These are phyloP conservation scores for Oceanodroma leucorhoa DNA, from an alignment of 2,797 vertebrate species.

Conservation along the genomic window DNA sequence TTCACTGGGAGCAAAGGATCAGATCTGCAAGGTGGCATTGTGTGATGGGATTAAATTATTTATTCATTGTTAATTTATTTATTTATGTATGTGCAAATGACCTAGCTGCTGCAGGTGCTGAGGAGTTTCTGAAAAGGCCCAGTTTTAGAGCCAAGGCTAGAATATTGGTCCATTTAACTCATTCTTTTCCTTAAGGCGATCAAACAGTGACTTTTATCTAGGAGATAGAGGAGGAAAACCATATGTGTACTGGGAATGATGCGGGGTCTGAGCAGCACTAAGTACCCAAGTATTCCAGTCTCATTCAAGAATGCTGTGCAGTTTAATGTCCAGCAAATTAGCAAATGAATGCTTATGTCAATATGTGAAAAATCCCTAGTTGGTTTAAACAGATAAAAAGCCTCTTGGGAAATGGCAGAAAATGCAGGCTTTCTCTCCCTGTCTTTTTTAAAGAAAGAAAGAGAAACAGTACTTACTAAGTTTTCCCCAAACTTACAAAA, in stretches of 20 bases:
- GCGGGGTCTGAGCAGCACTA: slow-evolving; percentile 39
- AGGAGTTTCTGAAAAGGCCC: slow-evolving; percentile 75
- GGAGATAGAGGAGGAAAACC: slow-evolving; percentile 70
- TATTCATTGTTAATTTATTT: slow-evolving; percentile 87
- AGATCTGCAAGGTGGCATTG: slow-evolving; percentile 80
- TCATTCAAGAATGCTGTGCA: slow-evolving; percentile 68
- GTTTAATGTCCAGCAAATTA: slow-evolving; percentile 79
- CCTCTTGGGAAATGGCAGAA: slow-evolving; percentile 60
- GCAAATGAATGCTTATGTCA: slow-evolving; percentile 85
- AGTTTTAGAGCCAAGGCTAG: slow-evolving; percentile 74
- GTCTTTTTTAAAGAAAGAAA: slow-evolving; percentile 55
- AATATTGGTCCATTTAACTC: slow-evolving; percentile 84
- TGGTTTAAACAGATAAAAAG: slow-evolving; percentile 75
- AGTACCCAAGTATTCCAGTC: slow-evolving; percentile 64
- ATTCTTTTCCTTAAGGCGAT: slow-evolving; percentile 82
- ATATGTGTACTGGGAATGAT: slow-evolving; percentile 60
- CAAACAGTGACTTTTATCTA: slow-evolving; percentile 80
- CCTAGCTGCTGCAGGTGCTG: slow-evolving; percentile 82
- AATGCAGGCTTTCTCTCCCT: slow-evolving; percentile 48
- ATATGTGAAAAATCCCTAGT: slow-evolving; percentile 77
- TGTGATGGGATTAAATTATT: slow-evolving; percentile 82
- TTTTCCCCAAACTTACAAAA: slow-evolving; percentile 27
- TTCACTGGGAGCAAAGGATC: slow-evolving; percentile 76
- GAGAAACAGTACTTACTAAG: slow-evolving; percentile 12
- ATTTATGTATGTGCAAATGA: slow-evolving; percentile 85